Evolutionary conservation across 37 sponge, comb jelly and placozoan genomes (phyloP), one percentile per base, ranked within the genome.

Genomic region (Crambe crambe): DNA sequence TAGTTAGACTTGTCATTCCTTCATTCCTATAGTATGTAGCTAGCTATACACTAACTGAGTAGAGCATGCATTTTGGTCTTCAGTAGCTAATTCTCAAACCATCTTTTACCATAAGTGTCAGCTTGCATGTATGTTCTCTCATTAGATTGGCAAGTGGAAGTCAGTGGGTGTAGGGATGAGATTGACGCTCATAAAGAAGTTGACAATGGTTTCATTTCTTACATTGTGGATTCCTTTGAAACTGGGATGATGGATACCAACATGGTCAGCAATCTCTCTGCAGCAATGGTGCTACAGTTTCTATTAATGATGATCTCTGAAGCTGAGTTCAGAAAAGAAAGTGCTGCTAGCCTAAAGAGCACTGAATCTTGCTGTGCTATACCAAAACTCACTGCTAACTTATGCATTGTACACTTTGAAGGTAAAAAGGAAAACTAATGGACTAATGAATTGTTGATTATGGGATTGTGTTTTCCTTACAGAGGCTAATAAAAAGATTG

Each of bases 261-360:
- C 30, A 62, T 62, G 30, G 15, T 62, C 6, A 27, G 25, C 6
- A 62, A 62, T 62, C 63, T 62, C 63, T 62, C 63, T 62, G 63
- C 63, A 62, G 63, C 63, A 23, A 62, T 62, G 6, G 63, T 62
- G 6, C 63, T 62, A 20, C 63, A 62, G 30, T 27, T 20, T 18
- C 6, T 20, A 30, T 8, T 18, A 47, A 47, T 47, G 63, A 18
- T 23, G 63, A 23, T 30, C 6, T 62, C 26, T 62, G 63, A 62
- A 5, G 63, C 6, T 30, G 30, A 62, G n/a, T 62, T 62, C 63
- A 62, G 63, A 18, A 27, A 62, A 62, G 63, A 62, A 27, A 62
- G 26, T 62, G 63, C 30, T 20, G 15, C 18, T 8, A 62, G 63
- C 63, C 6, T 62, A 62, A 62, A 27, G 17, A 23, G 15, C 30